Evolutionary conservation across 2,797 vertebrate genomes (phyloP).

Genomic region (Taeniopygia guttata): DNA sequence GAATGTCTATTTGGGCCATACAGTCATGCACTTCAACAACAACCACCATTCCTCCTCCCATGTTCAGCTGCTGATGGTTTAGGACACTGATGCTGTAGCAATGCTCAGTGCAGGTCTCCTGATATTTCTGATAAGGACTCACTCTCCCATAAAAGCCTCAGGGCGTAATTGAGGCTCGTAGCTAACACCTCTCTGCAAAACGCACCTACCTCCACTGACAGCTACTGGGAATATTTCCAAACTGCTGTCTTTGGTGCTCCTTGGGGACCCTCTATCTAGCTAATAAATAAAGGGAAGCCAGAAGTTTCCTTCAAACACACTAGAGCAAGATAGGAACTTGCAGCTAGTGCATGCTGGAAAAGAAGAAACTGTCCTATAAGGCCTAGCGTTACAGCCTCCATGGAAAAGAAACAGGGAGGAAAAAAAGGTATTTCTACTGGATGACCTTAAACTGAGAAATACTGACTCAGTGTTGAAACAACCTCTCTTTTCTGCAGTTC

Average conservation of each 20-base stretch:
- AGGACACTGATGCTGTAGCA: background rate
- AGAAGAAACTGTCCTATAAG: background rate
- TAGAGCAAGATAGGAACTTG: background rate
- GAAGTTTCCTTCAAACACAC: background rate
- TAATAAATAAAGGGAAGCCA: background rate
- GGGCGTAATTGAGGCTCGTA: background rate
- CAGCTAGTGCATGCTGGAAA: background rate
- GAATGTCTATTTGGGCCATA: accelerated
- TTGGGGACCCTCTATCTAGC: background rate
- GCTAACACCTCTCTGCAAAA: background rate
- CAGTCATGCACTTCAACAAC: background rate
- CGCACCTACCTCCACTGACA: background rate
- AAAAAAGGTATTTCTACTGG: background rate
- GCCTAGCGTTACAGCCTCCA: background rate
- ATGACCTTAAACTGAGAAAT: background rate
- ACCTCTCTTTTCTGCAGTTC: background rate
- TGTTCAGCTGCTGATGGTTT: background rate
- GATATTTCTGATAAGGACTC: background rate
- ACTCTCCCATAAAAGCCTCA: background rate
- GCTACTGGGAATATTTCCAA: background rate
- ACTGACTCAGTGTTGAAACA: background rate
- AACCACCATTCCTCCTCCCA: background rate
- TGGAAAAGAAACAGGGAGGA: accelerated
- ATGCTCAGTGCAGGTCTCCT: background rate
- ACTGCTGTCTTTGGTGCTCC: background rate